Base-by-base conservation (phyloP, 37 sponge, comb jelly and placozoan genomes). In the Eunapius fragilis region DNA sequence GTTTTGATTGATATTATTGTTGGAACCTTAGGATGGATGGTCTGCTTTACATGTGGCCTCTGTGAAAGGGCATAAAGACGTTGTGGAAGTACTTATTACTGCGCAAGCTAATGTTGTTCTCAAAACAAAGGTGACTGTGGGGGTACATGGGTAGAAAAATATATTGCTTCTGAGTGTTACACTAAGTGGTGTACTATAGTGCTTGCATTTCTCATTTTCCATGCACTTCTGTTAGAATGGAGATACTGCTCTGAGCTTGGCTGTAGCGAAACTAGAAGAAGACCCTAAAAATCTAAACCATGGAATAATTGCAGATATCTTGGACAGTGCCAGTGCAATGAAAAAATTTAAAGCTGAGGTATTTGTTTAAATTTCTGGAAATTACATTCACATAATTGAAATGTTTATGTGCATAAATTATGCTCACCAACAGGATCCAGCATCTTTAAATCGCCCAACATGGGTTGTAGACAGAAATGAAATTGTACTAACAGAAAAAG, bases 391-490 rank as follows among this genome's bases (percentile, higher is more conserved):
- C 41, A 41, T n/a, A n/a, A n/a, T n/a, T n/a, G 47, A 45, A 9
- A 45, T 45, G 9, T 11, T 45, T 45, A 45, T 45, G 9, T 45
- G 9, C 9, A 45, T 45, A 9, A 11, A 11, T 45, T 45, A 11
- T 45, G 9, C n/a, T 45, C 47, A 45, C 7, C 47, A 45, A 2
- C 19, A 58, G 58, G 22, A 58, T 58, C 58, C 7, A 10, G 4
- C 47, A 45, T 58, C 58, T 13, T 19, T 58, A 58, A 72, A 22
- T 32, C 80, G 25, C 0, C 71, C 36, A 26, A 19, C 71, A 11
- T 92, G 93, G 93, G 68, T 79, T 27, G 85, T 92, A 26, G 23
- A 26, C 17, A 84, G 70, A 36, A 48, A 73, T 31, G 89, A 92
- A 69, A 84, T 92, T 30, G 35, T 68, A n/a, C 17, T 92, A 0